These are phyloP conservation scores for Therioaphis trifolii DNA, from an alignment of 2,888 invertebrate species.

Conservation along the genomic window DNA sequence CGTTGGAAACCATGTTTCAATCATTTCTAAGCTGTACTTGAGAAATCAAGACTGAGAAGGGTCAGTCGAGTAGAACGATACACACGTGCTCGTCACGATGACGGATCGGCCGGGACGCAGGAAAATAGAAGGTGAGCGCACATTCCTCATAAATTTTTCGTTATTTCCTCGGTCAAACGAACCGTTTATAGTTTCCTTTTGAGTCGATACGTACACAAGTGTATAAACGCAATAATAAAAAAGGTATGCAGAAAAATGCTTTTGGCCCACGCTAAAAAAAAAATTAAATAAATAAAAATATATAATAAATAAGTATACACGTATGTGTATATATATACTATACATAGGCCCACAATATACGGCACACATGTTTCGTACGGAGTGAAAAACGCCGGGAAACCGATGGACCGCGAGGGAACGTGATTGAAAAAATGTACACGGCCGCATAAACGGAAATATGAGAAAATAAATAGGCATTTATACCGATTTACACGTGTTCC, in stretches of 20 bases:
- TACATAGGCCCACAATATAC: no score
- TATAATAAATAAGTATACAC: no score
- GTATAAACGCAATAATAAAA: background rate
- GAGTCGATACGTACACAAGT: background rate
- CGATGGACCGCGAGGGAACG: slow-evolving; percentile 44
- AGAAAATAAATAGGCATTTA: slow-evolving; percentile 46
- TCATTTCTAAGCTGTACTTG: slow-evolving; percentile 18
- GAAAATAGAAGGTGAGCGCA: background rate
- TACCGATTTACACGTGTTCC: slow-evolving; percentile 40
- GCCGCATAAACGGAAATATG: slow-evolving; percentile 49
- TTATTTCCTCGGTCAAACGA: slow-evolving; percentile 30
- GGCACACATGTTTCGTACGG: no score
- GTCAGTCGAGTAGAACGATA: slow-evolving; percentile 28
- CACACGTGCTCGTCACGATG: slow-evolving; percentile 5
- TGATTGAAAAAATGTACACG: slow-evolving; percentile 51
- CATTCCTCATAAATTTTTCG: slow-evolving; percentile 37
- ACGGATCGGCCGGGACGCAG: background rate
- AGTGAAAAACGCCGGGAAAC: background rate
- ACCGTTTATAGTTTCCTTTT: slow-evolving; percentile 21
- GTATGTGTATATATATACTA: no score
- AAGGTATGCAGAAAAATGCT: slow-evolving; percentile 28
- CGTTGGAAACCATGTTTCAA: no score
- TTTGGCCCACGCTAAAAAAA: no score
- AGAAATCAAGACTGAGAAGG: slow-evolving; percentile 30
- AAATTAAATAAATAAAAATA: no score